These are phyloP conservation scores for Bombus haemorrhoidalis DNA, from an alignment of 1,140 invertebrate genomes.

Conservation along the genomic window DNA sequence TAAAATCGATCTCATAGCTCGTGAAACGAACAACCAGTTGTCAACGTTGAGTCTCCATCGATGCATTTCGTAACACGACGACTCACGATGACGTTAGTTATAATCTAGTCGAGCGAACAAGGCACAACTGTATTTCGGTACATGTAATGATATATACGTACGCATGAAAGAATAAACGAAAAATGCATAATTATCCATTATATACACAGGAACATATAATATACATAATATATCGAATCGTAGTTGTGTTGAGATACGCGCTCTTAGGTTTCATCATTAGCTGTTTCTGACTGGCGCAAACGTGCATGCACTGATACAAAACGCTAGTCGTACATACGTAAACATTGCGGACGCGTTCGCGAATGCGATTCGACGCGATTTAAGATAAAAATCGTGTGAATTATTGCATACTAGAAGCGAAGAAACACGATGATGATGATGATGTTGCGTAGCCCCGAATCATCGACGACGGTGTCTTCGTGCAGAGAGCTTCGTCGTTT, in stretches of 20 bases:
- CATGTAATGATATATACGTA: conserved; percentile 63
- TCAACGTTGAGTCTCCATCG: background rate
- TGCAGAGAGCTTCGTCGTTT: conserved; percentile 67
- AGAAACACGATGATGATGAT: background rate
- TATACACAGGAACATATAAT: conserved; percentile 25
- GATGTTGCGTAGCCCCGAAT: conserved; percentile 66
- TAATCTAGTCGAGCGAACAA: conserved; percentile 28
- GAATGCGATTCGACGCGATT: conserved; percentile 3
- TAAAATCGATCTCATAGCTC: conserved; percentile 24
- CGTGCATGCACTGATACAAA: conserved; percentile 43
- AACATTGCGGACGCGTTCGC: conserved; percentile 13
- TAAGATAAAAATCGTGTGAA: too few species aligned
- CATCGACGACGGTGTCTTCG: conserved; percentile 62
- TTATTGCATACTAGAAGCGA: background rate
- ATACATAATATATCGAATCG: conserved; percentile 60
- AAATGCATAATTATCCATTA: conserved; percentile 34
- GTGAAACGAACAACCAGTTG: background rate
- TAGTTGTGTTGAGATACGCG: conserved; percentile 61
- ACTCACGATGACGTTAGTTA: background rate
- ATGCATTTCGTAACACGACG: background rate
- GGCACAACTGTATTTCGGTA: conserved; percentile 54
- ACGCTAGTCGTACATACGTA: conserved; percentile 31
- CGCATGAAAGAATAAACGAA: conserved; percentile 57
- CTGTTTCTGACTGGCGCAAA: conserved; percentile 46
- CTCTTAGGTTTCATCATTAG: conserved; percentile 58